These are phyloP conservation scores for Pristionchus fissidentatus DNA, from an alignment of 2,888 invertebrate genomes.

Conservation along the genomic window DNA sequence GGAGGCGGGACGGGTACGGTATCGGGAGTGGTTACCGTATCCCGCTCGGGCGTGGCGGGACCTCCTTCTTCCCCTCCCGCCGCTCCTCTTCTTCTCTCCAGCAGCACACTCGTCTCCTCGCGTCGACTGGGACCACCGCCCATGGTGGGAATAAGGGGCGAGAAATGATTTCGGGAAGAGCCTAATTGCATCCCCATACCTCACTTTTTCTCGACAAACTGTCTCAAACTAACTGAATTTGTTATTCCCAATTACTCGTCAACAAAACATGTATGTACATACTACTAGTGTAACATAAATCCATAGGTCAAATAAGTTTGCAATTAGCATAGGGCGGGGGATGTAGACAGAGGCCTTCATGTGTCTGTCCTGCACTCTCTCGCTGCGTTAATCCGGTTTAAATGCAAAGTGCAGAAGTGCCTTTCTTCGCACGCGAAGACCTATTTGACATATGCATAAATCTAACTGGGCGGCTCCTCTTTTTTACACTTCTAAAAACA, in stretches of 20 bases:
- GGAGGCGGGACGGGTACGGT: not conserved
- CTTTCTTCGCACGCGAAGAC: too few species aligned
- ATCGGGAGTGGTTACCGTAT: not conserved
- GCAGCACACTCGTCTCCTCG: slow-evolving; percentile 34
- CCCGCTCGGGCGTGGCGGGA: not conserved
- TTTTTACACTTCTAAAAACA: too few species aligned
- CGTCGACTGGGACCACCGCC: slow-evolving; percentile 30
- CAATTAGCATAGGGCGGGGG: too few species aligned
- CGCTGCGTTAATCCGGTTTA: too few species aligned
- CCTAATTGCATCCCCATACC: too few species aligned
- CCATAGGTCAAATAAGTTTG: not conserved
- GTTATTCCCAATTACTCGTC: not conserved
- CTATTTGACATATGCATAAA: too few species aligned
- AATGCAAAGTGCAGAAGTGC: too few species aligned
- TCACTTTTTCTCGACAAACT: not conserved
- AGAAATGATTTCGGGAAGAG: too few species aligned
- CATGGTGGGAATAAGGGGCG: not conserved
- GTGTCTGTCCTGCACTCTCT: too few species aligned
- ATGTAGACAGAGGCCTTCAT: too few species aligned
- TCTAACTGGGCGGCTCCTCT: too few species aligned
- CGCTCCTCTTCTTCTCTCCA: not conserved
- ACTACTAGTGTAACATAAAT: not conserved
- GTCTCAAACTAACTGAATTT: not conserved
- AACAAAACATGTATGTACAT: not conserved
- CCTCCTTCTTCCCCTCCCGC: not conserved